Base-by-base conservation (phyloP, 2,797 vertebrate species). In the Halcyon badia region DNA sequence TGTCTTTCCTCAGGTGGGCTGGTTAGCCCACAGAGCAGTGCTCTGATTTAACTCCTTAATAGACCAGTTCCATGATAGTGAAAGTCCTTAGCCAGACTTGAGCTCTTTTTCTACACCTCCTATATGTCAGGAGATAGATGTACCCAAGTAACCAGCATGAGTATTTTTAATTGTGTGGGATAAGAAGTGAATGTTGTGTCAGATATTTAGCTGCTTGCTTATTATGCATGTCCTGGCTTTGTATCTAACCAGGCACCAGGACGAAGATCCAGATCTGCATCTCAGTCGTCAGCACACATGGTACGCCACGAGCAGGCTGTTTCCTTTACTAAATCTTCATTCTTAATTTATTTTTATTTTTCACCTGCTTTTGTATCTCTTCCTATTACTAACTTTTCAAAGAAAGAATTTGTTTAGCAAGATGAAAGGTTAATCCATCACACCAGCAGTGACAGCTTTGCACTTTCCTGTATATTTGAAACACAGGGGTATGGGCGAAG, bases 241-340 rank as follows among this genome's bases (percentile, higher is more conserved):
- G 4, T 97, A 52, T 92, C 79, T 60, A 73, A 89, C 30, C 73
- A 99, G 98, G 98, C 96, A 76, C 93, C 97, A 19, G 98, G 98
- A 41, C 95, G 95, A 97, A 98, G 98, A 96, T 99, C 98, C 30
- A 98, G 98, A 95, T 98, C 98, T 37, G 98, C 98, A 49, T 99
- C 99, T 66, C 98, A 99, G 92, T 99, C 99, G 54, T 99, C 99
- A 65, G 95, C 97, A 90, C 97, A 98, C 66, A 95, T 98, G 98
- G 98, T 99, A 96, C 25, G 96, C 61, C 42, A 49, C 0, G 3
- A 52, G 60, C 58, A 65, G 85, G 58, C 65, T 78, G 37, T 18
- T 73, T 13, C 37, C 57, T 41, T 77, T 10, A 5, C 46, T 80
- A 11, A 17, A 6, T 56, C 33, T 28, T 65, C 6, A 2, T 60